phyloP scores from a whole-genome alignment of 2,113 vertebrate species.

The Xiphophorus couchianus region DNA sequence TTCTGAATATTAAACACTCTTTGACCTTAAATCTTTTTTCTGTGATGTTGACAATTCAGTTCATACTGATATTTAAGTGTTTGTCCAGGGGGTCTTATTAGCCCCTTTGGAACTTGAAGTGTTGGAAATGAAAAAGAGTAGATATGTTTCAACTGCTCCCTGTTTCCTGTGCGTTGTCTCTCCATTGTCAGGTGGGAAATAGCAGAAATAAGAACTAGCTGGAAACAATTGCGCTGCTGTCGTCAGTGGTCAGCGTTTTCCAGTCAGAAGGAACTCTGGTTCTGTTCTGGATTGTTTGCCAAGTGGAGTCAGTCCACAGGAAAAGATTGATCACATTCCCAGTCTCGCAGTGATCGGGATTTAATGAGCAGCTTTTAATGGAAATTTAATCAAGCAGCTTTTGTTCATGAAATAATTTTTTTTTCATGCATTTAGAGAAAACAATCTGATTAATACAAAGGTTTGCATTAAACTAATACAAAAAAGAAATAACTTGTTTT shows the following conservation, averaged over 20 bases:
- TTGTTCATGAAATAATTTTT: background rate
- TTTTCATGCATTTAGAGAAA: background rate
- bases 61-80: constrained; percentile 12
- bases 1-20: constrained; percentile 64
- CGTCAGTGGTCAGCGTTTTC: constrained; percentile 12
- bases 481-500: background rate
- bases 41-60: constrained; percentile 42
- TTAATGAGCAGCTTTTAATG: constrained; percentile 47
- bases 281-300: constrained; percentile 33
- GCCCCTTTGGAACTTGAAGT: constrained; percentile 21
- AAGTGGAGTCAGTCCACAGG: constrained; percentile 56
- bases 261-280: constrained; percentile 17
- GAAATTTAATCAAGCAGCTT: constrained; percentile 51
- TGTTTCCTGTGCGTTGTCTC: background rate
- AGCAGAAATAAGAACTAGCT: constrained; percentile 14
- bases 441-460: background rate
- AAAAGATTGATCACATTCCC: constrained; percentile 44
- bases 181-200: background rate
- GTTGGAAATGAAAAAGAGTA: constrained; percentile 24
- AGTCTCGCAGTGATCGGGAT: constrained; percentile 45
- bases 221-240: constrained; percentile 36
- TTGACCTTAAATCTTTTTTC: constrained; percentile 55
- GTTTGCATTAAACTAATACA: background rate
- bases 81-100: constrained; percentile 29
- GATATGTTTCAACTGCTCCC: background rate